Base-by-base conservation (phyloP, 2,888 invertebrate genomes). In the Andrena bucephala region DNA sequence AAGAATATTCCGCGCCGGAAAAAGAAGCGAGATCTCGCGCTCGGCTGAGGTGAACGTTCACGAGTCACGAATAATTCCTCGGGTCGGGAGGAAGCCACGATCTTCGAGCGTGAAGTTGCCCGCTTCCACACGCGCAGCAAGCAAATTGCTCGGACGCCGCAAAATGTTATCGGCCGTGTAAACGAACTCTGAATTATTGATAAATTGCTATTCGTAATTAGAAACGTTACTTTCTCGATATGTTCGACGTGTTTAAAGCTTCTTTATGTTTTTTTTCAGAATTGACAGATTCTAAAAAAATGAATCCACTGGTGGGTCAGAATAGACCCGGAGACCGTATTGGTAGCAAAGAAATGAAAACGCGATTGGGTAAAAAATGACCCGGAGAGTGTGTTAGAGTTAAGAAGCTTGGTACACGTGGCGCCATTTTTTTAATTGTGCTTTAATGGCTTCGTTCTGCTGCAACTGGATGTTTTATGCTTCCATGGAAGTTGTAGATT, bases 91-190 rank as follows among this genome's bases (percentile, higher is more conserved):
- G 27, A 20, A 54, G 57, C 10, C 57, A 24, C 20, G 24, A 24
- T 8, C 24, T 57, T 13, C 10, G 6, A 20, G 57, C 24, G 13
- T 24, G 24, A 10, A 20, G 52, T 20, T 27, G 57, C 16, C 13
- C 13, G 13, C 42, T 42, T 42, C 42, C 42, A 33, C n/a, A 3
- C 31, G 8, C 60, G 31, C 29, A 63, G 54, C 74, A 33, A 73
- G 67, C 67, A 74, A 75, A 68, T 78, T 74, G 68, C 31, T 74
- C 75, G 42, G 68, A 67, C 42, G 6, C 62, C 57, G 13, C 67
- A 42, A 63, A 75, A 78, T 52, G 60, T 67, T 78, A 78, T 78
- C 74, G 54, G 74, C 36, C 67, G 54, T 73, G 73, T 74, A 78
- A 78, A 78, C 77, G 77, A 78, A 78, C 77, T 78, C 63, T 42